Base-by-base conservation (phyloP, 1,140 invertebrate genomes). In the Drosophila pandora region DNA sequence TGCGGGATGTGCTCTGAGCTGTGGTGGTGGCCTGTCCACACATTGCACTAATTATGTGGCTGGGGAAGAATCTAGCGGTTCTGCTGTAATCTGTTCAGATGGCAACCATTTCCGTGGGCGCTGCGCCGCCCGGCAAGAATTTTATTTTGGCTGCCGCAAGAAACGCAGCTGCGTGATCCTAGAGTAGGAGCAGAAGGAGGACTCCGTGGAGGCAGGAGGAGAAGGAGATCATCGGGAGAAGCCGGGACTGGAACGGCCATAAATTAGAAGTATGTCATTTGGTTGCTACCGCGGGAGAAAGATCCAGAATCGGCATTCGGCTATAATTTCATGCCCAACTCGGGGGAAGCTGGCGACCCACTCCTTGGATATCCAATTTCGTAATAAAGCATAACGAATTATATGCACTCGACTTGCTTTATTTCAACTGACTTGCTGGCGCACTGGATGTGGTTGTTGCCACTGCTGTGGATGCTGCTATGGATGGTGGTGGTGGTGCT, bases 331-430 rank as follows among this genome's bases (percentile, higher is more conserved):
- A 71, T 53, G 72, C 72, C 57, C 63, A 76, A 80, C 62, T 75
- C 59, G 49, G 67, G 63, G 43, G 50, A 67, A 59, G 50, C 47
- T 62, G 57, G 25, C 63, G 60, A 67, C 52, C 58, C 62, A 79
- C 78, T 79, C 83, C 72, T 72, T 87, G 83, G 63, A 89, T 88
- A 88, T 88, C 83, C 83, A 88, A 88, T 88, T 88, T 88, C 83
- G 79, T 88, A 88, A 88, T 88, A 88, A 88, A 88, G 84, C 83
- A 88, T 88, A 88, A 89, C 83, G 83, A 88, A 88, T 88, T 89
- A 87, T 89, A 87, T 88, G 84, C 83, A 89, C 84, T 89, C 83
- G 83, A 87, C 83, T 87, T 87, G 83, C 53, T 89, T 88, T 88
- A 89, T 89, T 88, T 88, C 74, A 67, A 67, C 64, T 70, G 69